Percentiles rank a stretch among this genome's conserved stretches.
phyloP scores from a whole-genome alignment of 2,113 vertebrate species.

The Burhinus oedicnemus region DNA sequence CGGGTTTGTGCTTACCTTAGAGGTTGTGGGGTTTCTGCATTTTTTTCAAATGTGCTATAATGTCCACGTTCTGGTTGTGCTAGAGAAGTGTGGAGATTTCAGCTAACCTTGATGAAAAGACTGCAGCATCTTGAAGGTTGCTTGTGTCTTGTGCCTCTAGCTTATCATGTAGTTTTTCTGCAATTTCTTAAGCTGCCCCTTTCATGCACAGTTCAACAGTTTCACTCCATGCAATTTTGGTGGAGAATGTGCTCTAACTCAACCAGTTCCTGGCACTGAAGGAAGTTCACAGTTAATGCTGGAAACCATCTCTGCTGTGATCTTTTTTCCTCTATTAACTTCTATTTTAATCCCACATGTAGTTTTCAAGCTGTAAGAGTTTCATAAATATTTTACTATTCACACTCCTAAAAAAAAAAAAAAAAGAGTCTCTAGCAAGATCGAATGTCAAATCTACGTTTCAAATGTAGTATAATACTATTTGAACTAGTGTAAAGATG shows the following conservation, averaged over 20 bases:
- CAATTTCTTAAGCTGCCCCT: not conserved
- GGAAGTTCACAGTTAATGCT: not conserved
- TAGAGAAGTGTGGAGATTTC: not conserved
- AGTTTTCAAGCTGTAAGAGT: not conserved
- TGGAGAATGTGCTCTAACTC: not conserved
- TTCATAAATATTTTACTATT: constrained; percentile 10
- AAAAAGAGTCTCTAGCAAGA: not conserved
- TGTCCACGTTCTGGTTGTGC: not conserved
- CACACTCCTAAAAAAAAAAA: not conserved
- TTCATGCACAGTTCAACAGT: not conserved
- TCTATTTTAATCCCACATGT: not conserved
- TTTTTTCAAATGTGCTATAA: not conserved
- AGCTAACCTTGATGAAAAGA: not conserved
- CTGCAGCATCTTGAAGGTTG: not conserved
- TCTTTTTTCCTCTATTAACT: not conserved
- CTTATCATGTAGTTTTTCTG: not conserved
- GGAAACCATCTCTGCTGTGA: not conserved
- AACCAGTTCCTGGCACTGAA: not conserved
- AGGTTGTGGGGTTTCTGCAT: rapidly evolving
- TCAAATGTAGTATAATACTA: not conserved
- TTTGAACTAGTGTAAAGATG: not conserved
- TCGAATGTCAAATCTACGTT: not conserved
- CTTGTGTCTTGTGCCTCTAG: not conserved
- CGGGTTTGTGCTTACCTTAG: not conserved
- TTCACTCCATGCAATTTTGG: not conserved